These are phyloP conservation scores for Amblyteles armatorius DNA, from an alignment of 2,888 invertebrate genomes.

Conservation along the genomic window DNA sequence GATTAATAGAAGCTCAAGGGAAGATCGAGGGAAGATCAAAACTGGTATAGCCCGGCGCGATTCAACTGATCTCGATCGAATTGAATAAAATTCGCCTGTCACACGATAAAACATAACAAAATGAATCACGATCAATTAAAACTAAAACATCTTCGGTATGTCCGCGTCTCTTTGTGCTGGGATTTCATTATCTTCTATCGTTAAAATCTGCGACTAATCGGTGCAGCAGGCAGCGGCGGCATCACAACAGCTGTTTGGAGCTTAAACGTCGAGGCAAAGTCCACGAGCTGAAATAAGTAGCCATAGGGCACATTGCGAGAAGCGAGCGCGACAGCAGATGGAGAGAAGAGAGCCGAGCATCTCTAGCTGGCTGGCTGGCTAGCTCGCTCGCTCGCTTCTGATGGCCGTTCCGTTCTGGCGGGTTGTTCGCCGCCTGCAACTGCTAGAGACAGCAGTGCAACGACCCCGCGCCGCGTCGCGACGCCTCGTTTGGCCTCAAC, in stretches of 20 bases:
- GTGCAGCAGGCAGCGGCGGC: conserved; percentile 6
- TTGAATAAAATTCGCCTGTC: not conserved
- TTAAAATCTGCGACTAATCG: conserved; percentile 46
- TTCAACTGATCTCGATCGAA: not conserved
- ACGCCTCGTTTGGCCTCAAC: conserved; percentile 74
- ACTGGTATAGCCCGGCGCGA: not conserved
- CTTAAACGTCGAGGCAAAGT: conserved; percentile 55
- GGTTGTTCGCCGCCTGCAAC: conserved; percentile 28
- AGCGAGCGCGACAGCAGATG: conserved; percentile 22
- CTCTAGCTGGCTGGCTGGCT: conserved; percentile 5
- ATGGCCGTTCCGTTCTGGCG: conserved; percentile 46
- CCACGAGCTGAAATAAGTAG: conserved; percentile 44
- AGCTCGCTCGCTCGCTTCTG: conserved; percentile 31
- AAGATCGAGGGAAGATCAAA: too few species aligned
- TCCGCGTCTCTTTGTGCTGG: not conserved
- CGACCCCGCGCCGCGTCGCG: conserved; percentile 73
- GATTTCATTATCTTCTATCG: conserved; percentile 52
- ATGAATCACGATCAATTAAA: not conserved
- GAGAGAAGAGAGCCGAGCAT: conserved; percentile 18
- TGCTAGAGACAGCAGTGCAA: conserved; percentile 65
- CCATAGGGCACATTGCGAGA: conserved; percentile 17
- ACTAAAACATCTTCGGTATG: not conserved
- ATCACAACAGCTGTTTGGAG: conserved; percentile 48
- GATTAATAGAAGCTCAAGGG: too few species aligned
- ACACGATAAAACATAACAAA: not conserved